Evolutionary conservation across 2,888 invertebrate genomes (phyloP), one percentile per base, ranked within the genome.

Genomic region (Ichneumon xanthorius): DNA sequence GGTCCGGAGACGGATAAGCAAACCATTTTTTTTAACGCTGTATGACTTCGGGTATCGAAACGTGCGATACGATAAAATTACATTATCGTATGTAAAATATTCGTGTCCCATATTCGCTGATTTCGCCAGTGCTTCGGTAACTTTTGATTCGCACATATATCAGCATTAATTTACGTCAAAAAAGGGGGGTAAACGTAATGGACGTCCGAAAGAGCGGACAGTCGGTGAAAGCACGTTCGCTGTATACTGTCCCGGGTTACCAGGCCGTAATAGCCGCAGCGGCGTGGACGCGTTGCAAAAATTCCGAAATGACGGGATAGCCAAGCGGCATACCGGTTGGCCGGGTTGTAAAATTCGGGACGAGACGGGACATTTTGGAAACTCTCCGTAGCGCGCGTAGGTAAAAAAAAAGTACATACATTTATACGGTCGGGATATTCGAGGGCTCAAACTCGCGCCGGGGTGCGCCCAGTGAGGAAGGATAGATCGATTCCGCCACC

Each of bases 401-500:
- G 37, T 33, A 61, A 61, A 5, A 45, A 71, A 45, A 68, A 45
- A 75, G 16, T 53, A 4, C 16, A 48, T 48, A 48, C n/a, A 11
- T 30, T 71, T 26, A 48, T 22, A 71, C 30, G 26, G 16, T 40
- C 40, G 6, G 22, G 30, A 63, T 30, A 30, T 30, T 53, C 48
- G 45, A 71, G 76, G 61, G 50, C 63, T 50, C 48, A 71, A 84
- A 77, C 77, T 77, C 76, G 58, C 65, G 65, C 68, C 67, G 26
- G 53, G 50, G n/a, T 26, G 4, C 26, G 6, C 30, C n/a, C 61
- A 14, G 30, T 75, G 30, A n/a, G 16, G 80, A 80, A 71, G 63
- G 78, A 78, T 75, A 78, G 80, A 87, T 87, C 86, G 87, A 88
- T 87, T 37, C 68, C 61, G 78, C 67, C 77, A 80, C 81, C 80